Evolutionary conservation across 2,797 vertebrate genomes (phyloP).

Genomic region (Microctenopoma stevenorrisi): DNA sequence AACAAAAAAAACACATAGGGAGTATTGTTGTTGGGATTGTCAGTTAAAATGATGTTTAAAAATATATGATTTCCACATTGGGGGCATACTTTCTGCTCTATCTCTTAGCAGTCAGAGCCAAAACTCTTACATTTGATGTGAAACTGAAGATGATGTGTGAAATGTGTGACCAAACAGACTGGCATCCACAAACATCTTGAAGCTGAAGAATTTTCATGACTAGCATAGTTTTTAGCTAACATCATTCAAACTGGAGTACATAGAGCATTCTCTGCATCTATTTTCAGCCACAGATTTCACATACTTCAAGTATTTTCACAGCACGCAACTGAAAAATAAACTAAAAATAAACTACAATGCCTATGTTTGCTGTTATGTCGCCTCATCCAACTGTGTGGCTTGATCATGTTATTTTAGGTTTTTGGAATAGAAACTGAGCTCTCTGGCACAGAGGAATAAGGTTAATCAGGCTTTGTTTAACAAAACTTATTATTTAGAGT

Average conservation of each 20-base stretch:
- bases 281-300: conserved; percentile 2
- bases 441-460: neutral
- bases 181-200: neutral
- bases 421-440: neutral
- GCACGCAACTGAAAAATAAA: neutral
- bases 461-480: no score
- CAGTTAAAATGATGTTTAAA: neutral
- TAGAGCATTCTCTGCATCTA: neutral
- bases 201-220: neutral
- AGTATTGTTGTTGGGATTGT: conserved; percentile 11
- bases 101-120: neutral
- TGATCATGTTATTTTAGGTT: neutral
- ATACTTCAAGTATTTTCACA: neutral
- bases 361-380: neutral
- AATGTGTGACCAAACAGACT: no score
- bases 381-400: neutral
- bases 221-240: neutral
- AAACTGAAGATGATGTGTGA: no score
- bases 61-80: neutral
- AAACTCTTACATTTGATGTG: no score
- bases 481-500: no score
- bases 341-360: neutral
- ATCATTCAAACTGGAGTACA: neutral
- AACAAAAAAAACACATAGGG: conserved; percentile 31
- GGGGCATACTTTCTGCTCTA: neutral